Base-by-base conservation (phyloP, 2,113 vertebrate species). In the Sander lucioperca region DNA sequence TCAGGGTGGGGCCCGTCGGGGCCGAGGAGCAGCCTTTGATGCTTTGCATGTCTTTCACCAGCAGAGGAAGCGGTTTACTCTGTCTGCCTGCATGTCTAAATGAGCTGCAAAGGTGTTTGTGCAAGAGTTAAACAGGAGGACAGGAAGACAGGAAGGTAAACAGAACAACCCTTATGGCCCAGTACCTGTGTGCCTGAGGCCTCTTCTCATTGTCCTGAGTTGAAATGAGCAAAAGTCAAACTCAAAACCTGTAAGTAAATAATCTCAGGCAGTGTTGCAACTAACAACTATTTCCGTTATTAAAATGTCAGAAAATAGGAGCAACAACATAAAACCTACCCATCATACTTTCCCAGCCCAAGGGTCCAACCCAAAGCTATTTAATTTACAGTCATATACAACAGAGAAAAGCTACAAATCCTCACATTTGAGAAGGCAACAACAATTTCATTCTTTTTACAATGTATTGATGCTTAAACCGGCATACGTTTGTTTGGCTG, bases 31-130 rank as follows among this genome's bases (percentile, higher is more conserved):
- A 45, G 76, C 79, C 81, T 89, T 90, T 90, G 84, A 91, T 79
- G 86, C 59, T n/a, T 67, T 11, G 4, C 27, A 3, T 36, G 48
- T 43, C 66, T 82, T 64, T 88, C 87, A 45, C 25, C 43, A 9
- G 59, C 71, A 4, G 79, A 85, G 91, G 82, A 93, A 85, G 80
- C 11, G 77, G 66, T 86, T 83, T 70, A 51, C 1, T 8, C 57
- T 69, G 81, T 79, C 69, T 68, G 77, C 21, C 77, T 57, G 66
- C 15, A 3, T 45, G 86, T 80, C 70, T 83, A 50, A 81, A 75
- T 68, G 69, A 67, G 77, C 82, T 59, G 82, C 54, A 68, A 63
- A 87, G 87, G 89, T 75, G 87, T 79, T 82, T 74, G 83, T 74
- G 45, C 77, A 69, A 48, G 75, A 74, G 27, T 27, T 27, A 27